Evolutionary conservation across 2,797 vertebrate genomes (phyloP).

Genomic region (Acanthurus lineatus): DNA sequence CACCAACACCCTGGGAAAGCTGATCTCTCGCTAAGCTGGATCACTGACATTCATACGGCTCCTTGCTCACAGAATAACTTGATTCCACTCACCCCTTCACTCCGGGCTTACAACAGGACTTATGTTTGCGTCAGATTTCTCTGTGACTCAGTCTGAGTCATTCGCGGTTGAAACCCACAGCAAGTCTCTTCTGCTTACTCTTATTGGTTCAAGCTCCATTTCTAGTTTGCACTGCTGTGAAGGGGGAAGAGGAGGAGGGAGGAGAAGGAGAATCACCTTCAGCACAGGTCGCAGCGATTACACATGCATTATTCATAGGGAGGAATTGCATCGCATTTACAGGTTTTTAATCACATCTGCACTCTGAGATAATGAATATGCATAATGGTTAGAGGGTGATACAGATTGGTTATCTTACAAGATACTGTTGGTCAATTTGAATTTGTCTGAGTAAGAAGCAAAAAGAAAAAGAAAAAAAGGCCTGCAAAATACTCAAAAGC

Average conservation of each 20-base stretch:
- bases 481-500: slow-evolving; percentile 20
- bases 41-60: slow-evolving; percentile 74
- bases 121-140: slow-evolving; percentile 65
- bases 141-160: slow-evolving; percentile 75
- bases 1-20: slow-evolving; percentile 67
- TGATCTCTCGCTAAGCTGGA: slow-evolving; percentile 76
- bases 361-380: slow-evolving; percentile 83
- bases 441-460: slow-evolving; percentile 59
- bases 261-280: slow-evolving; percentile 81
- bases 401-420: slow-evolving; percentile 68
- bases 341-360: slow-evolving; percentile 85
- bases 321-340: slow-evolving; percentile 81
- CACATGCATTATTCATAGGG: slow-evolving; percentile 84
- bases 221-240: slow-evolving; percentile 5
- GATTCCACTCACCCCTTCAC: slow-evolving; percentile 60
- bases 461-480: slow-evolving; percentile 8
- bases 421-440: slow-evolving; percentile 62
- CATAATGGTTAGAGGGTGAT: slow-evolving; percentile 72
- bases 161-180: slow-evolving; percentile 50
- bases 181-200: slow-evolving; percentile 40
- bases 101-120: slow-evolving; percentile 63
- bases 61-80: slow-evolving; percentile 68
- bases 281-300: slow-evolving; percentile 77
- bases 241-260: slow-evolving; percentile 34
- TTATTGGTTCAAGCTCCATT: slow-evolving; percentile 6